phyloP scores from a whole-genome alignment of 2,888 invertebrate genomes.

The Sphaerophoria taeniata region DNA sequence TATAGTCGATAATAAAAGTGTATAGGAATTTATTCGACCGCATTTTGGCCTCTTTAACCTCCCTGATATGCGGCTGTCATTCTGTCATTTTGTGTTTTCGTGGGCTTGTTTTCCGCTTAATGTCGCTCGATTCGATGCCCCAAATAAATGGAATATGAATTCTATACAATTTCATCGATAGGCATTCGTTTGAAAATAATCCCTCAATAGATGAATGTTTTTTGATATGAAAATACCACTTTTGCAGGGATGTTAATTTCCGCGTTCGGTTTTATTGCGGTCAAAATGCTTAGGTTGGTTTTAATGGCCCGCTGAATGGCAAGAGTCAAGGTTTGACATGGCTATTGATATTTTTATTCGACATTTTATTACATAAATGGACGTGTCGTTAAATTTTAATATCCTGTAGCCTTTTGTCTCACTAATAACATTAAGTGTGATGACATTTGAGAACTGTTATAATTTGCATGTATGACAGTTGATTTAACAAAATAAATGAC shows the following conservation, averaged over 20 bases:
- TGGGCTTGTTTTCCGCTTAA: background rate
- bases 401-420: constrained; percentile 23
- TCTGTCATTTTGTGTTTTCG: background rate
- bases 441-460: background rate
- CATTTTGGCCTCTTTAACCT: constrained; percentile 12
- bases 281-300: background rate
- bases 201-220: background rate
- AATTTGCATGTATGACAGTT: constrained; percentile 25
- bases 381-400: constrained; percentile 29
- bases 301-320: background rate
- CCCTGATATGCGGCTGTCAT: background rate
- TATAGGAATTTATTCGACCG: background rate
- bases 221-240: constrained; percentile 31
- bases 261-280: constrained; percentile 52
- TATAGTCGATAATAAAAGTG: constrained; percentile 20
- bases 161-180: constrained; percentile 37
- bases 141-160: constrained; percentile 40
- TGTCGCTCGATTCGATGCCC: background rate
- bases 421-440: background rate
- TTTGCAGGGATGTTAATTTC: constrained; percentile 54
- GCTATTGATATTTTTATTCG: constrained; percentile 15
- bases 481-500: constrained; percentile 32
- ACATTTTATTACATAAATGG: constrained; percentile 18
- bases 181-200: constrained; percentile 7
- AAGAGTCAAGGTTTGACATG: background rate